phyloP scores from a whole-genome alignment of 2,113 vertebrate species.

The Parus major region DNA sequence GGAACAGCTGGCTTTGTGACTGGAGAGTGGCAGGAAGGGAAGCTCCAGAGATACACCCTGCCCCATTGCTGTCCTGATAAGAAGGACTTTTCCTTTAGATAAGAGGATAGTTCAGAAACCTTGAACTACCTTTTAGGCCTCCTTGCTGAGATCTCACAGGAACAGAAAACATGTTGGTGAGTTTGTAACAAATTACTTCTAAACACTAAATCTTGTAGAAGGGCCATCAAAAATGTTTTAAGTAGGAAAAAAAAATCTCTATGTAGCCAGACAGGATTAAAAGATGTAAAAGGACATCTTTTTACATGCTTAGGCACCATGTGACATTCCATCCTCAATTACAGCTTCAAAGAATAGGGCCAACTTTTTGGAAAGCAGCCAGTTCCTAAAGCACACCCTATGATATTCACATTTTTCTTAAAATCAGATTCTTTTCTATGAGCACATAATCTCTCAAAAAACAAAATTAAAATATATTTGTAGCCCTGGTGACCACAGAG shows the following conservation, averaged over 20 bases:
- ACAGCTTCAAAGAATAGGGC: neutral
- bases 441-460: neutral
- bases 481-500: neutral
- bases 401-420: neutral
- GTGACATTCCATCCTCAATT: neutral
- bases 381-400: neutral
- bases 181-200: neutral
- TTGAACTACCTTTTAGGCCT: neutral
- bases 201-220: neutral
- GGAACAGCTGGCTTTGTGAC: neutral
- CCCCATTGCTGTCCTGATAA: neutral
- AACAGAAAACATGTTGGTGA: neutral
- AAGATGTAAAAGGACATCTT: conserved; percentile 1
- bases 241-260: neutral
- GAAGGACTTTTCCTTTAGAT: neutral
- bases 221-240: neutral
- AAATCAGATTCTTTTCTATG: neutral
- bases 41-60: neutral
- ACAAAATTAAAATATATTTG: neutral
- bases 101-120: neutral
- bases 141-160: neutral
- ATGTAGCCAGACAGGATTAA: neutral
- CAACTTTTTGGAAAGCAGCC: neutral
- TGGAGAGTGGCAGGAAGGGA: neutral
- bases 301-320: neutral